Evolutionary conservation across 2,797 vertebrate genomes (phyloP).

Genomic region (Myotis daubentonii): DNA sequence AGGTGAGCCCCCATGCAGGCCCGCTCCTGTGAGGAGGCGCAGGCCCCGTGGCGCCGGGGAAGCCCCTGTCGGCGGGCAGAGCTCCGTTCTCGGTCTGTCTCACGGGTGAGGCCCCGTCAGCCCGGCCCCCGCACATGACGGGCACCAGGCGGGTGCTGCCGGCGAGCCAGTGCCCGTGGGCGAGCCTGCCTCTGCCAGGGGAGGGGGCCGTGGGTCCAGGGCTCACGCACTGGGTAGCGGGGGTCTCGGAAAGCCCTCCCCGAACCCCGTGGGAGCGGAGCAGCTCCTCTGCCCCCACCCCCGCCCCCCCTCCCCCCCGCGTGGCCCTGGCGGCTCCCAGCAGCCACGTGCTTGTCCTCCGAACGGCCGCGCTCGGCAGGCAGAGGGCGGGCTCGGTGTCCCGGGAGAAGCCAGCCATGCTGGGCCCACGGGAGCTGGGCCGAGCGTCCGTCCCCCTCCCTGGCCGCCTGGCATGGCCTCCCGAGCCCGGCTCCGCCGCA

Average conservation of each 20-base stretch:
- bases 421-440: accelerated
- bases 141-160: neutral
- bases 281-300: accelerated
- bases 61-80: neutral
- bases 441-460: neutral
- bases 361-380: accelerated
- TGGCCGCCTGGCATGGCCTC: accelerated
- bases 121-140: accelerated
- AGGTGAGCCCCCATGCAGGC: accelerated
- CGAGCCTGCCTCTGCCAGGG: neutral
- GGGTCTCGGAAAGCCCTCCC: neutral
- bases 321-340: neutral
- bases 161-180: neutral
- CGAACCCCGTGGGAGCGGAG: no score
- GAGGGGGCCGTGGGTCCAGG: neutral
- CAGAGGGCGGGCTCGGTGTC: accelerated
- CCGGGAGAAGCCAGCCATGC: accelerated
- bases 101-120: neutral
- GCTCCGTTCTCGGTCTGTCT: neutral
- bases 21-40: neutral
- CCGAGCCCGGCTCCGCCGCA: accelerated
- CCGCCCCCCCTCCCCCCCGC: accelerated
- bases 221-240: accelerated
- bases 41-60: accelerated
- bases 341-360: accelerated